Evolutionary conservation across 2,888 invertebrate genomes (phyloP), one percentile per base, ranked within the genome.

Genomic region (Hyposoter dolosus): DNA sequence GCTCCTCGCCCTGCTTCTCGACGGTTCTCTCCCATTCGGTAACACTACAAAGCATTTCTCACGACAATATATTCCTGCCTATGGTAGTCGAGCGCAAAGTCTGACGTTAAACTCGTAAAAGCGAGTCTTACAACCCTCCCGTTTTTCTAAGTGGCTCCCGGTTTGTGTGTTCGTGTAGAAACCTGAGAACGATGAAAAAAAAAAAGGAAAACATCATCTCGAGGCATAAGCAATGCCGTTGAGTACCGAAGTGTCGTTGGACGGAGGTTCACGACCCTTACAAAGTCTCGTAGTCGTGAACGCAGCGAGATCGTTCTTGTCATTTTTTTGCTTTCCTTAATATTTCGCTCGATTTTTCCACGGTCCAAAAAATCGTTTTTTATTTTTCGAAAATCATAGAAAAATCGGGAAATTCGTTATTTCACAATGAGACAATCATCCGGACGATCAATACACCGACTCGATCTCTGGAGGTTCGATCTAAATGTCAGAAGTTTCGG

Each of bases 91-190:
- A 74, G 50, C 17, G 45, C 15, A 28, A 53, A 56, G 71, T 53
- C 72, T 53, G 77, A 77, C 76, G 71, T 32, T 23, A 23, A 71
- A 72, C 65, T 53, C 83, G 56, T 78, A 77, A 77, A 77, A 77
- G 66, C 40, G 69, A 74, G 75, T 60, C 77, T 83, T 72, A 72
- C 77, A 83, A 77, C 71, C 72, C 77, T 78, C 83, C 68, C 63
- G 28, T 60, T 72, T 35, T 47, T 40, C 47, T 63, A 40, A 71
- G 71, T 63, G 60, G 69, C 45, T 23, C 47, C 19, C 40, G 50
- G 47, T 23, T 28, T 28, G 56, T 63, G 63, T 23, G 35, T 71
- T 45, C 56, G n/a, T 35, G 71, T 23, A 63, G 56, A 35, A 63
- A 69, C 56, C 43, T 71, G 50, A 77, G 63, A 53, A 76, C 12